phyloP scores from a whole-genome alignment of 2,888 invertebrate species.

The Rapana venosa region DNA sequence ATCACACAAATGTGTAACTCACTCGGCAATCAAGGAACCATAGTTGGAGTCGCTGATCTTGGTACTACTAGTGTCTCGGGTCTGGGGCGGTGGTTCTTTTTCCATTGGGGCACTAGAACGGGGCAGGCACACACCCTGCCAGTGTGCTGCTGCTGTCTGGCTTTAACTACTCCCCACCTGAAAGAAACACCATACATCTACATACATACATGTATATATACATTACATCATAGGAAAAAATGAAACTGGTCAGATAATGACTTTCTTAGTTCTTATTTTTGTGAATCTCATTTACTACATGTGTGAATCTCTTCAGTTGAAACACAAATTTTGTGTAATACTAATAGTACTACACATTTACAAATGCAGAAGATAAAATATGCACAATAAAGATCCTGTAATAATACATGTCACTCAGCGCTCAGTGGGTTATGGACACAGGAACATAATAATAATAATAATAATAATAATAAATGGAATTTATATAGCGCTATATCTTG shows the following conservation, averaged over 20 bases:
- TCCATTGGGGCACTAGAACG: conserved; percentile 1
- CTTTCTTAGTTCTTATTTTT: not conserved
- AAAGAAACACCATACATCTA: not conserved
- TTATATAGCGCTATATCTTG: no score
- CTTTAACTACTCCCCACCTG: not conserved
- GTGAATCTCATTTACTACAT: no score
- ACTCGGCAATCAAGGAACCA: conserved; percentile 26
- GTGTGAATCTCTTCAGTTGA: no score
- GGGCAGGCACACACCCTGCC: conserved; percentile 10
- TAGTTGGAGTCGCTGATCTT: conserved; percentile 36
- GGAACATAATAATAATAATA: no score
- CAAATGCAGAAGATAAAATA: no score
- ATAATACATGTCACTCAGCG: no score
- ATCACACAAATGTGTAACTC: not conserved
- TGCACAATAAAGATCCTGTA: no score
- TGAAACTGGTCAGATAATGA: not conserved
- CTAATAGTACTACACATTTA: no score
- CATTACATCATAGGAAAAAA: not conserved
- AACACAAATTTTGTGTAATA: no score
- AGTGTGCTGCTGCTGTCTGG: not conserved
- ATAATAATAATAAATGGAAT: no score
- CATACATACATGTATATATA: not conserved
- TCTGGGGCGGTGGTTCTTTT: conserved; percentile 9
- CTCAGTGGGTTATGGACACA: no score
- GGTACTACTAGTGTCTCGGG: not conserved